Evolutionary conservation across 2,113 vertebrate genomes (phyloP), one percentile per base, ranked within the genome.

Genomic region (Barbus barbus): DNA sequence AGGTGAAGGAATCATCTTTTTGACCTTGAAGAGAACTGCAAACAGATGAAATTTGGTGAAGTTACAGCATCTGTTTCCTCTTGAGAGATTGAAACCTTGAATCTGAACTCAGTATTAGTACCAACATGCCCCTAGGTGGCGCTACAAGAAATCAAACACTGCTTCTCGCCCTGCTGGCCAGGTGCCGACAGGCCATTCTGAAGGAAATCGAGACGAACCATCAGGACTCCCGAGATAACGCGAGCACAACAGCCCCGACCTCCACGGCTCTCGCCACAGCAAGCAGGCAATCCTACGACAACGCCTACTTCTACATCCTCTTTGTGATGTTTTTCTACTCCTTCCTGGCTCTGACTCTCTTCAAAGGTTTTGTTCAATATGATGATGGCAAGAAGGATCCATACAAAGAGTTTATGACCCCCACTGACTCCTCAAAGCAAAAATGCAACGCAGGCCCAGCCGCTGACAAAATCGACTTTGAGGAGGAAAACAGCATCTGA

Each of bases 271-370:
- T 87, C 81, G 26, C 41, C 74, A 71, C 72, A 51, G 61, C 36
- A 5, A 63, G 58, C 33, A 88, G 87, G 90, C 94, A 93, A 90
- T 92, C 94, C 87, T 96, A 97, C 88, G 96, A 97, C 94, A 97
- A 96, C 1, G 94, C 95, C 90, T 95, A 96, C 93, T 97, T 96
- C 90, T 97, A 97, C 90, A 91, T 97, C 90, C 92, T 96, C 84
- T 96, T 98, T 92, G 96, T 97, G 89, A 96, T 97, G 95, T 90
- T 97, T 85, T 96, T 98, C 94, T 97, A 96, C 90, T 95, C 95
- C 90, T 95, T 97, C 90, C 91, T 97, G 87, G 96, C 95, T 22
- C 90, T 95, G 86, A 93, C 95, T 84, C 96, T 98, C 90, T 96
- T 97, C 88, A 96, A 95, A 87, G 95, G 95, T 83, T 93, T 95